These are phyloP conservation scores for Cyclina sinensis DNA, from an alignment of 1,140 invertebrate species.

Conservation along the genomic window DNA sequence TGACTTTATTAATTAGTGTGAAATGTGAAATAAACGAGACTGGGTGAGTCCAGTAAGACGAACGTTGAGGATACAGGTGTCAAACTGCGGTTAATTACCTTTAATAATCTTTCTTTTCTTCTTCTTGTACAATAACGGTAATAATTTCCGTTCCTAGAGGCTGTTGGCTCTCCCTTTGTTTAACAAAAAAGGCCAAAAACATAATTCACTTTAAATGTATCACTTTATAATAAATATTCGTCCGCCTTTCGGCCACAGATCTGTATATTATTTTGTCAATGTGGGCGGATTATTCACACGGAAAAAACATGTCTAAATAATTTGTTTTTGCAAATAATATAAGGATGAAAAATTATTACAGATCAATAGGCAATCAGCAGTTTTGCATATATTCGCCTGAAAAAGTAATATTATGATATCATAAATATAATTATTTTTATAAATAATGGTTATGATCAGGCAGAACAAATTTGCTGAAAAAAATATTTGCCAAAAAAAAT, in stretches of 20 bases:
- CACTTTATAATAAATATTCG: not conserved
- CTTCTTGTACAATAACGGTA: not conserved
- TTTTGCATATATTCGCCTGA: too few relatives aligned
- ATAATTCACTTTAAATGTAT: constrained; percentile 10
- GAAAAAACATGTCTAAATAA: too few relatives aligned
- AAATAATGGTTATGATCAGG: too few relatives aligned
- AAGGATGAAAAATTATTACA: too few relatives aligned
- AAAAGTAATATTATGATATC: too few relatives aligned
- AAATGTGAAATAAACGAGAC: constrained; percentile 37
- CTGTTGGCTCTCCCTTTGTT: not conserved
- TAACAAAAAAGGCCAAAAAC: not conserved
- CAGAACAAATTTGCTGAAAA: too few relatives aligned
- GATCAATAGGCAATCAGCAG: too few relatives aligned
- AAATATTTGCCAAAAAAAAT: too few relatives aligned
- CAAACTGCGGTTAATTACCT: constrained; percentile 43
- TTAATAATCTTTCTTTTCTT: not conserved
- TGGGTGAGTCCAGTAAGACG: not conserved
- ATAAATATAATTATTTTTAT: too few relatives aligned
- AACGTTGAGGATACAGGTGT: not conserved
- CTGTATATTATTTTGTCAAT: not conserved
- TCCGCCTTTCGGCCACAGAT: not conserved
- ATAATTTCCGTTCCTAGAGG: constrained; percentile 8
- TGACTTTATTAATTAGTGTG: constrained; percentile 8
- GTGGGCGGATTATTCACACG: too few relatives aligned
- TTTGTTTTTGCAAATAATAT: too few relatives aligned